Evolutionary conservation across 2,888 invertebrate genomes (phyloP), one percentile per base, ranked within the genome.

Genomic region (Oxycera nigricornis): DNA sequence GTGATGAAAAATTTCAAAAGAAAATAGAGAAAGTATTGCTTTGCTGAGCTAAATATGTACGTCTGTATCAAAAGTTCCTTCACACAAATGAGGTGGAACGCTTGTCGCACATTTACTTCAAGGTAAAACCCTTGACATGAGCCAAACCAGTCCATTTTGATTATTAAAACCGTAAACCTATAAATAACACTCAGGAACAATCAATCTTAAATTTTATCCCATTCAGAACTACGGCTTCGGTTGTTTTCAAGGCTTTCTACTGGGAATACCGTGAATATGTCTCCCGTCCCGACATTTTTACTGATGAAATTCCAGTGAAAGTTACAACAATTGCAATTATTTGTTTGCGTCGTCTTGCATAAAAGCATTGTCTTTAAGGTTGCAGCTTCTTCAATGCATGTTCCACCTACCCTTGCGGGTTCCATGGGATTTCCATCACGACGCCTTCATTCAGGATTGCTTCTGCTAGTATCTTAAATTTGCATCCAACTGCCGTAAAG

Each of bases 401-500:
- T n/a, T n/a, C n/a, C n/a, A n/a, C n/a, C n/a, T n/a, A n/a, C n/a
- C n/a, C n/a, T n/a, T n/a, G n/a, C n/a, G n/a, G n/a, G n/a, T n/a
- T n/a, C n/a, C n/a, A n/a, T n/a, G n/a, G n/a, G n/a, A n/a, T n/a
- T n/a, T n/a, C n/a, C n/a, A n/a, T n/a, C n/a, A n/a, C n/a, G n/a
- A n/a, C n/a, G n/a, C n/a, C n/a, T n/a, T n/a, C 3, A 46, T 46
- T 3, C 6, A 46, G 46, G 57, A 14, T 22, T 4, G 61, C n/a
- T 28, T 28, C 31, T 61, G 26, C 17, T 1, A 39, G 11, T 41
- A 65, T 65, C 65, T 75, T 73, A 65, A 75, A 75, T 75, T 75
- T 75, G 70, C 73, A 73, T 75, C 62, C 39, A 73, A 72, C 73
- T 30, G 68, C 73, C 73, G 73, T 75, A 70, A 70, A 75, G 62